Evolutionary conservation across 1,140 invertebrate species (phyloP), one percentile per base, ranked within the genome.

Genomic region (Apolygus lucorum): DNA sequence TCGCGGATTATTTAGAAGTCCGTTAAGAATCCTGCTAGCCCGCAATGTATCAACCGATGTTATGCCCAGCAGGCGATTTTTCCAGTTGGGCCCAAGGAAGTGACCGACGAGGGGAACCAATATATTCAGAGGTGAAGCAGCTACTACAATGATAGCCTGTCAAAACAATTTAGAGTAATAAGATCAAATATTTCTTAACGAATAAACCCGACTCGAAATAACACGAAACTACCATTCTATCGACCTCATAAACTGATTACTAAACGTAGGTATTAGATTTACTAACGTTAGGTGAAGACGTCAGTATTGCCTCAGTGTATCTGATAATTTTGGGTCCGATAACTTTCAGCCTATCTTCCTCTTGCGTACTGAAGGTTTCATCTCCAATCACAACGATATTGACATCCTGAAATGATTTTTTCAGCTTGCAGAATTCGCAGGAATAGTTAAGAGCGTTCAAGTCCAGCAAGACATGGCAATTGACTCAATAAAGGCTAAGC

Each of bases 311-410:
- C 54, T 59, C 22, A 24, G 11, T 59, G 22, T 59, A 59, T 59
- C 22, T 8, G 22, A 59, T 4, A 24, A 59, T 22, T 59, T 59
- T 59, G 8, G 11, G 11, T 17, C 13, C 54, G 22, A 14, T 59
- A 4, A 59, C 4, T 22, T 59, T 21, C 22, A 59, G 22, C 2
- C 22, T 8, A 21, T 59, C 22, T 59, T 59, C 54, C 11, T 11
- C 4, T 14, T 22, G 2, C 11, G 2, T 21, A 4, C 4, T 21
- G 22, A 8, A 59, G 8, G 11, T 24, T 59, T 59, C 54, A 4
- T 59, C 54, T 4, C 54, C 54, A 24, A 59, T 59, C 22, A 59
- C 54, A 24, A 59, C 54, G 11, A 59, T 59, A 22, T 59, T 24
- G 13, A 59, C 54, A 24, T 59, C 54, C 54, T 59, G 22, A 42